A percentile compares a stretch with the other conserved stretches of the same genome.
These are phyloP conservation scores for Drosophila melanosoma DNA, from an alignment of 2,888 invertebrate species.

Conservation along the genomic window DNA sequence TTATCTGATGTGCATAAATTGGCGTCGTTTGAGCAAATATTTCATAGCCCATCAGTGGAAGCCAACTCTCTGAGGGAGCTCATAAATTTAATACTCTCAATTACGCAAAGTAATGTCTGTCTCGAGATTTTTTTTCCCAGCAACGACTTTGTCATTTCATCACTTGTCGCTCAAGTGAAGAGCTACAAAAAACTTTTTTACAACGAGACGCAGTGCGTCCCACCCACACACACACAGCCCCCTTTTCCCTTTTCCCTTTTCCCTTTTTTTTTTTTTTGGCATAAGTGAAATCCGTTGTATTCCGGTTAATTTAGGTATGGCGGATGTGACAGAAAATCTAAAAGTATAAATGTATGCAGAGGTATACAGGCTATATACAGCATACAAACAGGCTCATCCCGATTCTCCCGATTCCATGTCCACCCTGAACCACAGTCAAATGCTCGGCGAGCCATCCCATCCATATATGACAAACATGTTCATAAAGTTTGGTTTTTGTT, in stretches of 20 bases:
- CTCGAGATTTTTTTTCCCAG: constrained; percentile 37
- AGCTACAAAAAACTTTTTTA: constrained; percentile 20
- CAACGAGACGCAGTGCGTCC: constrained; percentile 37
- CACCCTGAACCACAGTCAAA: constrained; percentile 1
- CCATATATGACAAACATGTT: constrained; percentile 69
- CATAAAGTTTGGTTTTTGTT: constrained; percentile 70
- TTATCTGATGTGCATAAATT: constrained; percentile 48
- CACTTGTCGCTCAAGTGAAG: constrained; percentile 51
- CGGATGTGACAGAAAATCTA: constrained; percentile 23
- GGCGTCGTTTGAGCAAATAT: constrained; percentile 34
- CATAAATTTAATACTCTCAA: constrained; percentile 68
- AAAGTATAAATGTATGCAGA: constrained; percentile 6
- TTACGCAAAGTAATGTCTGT: constrained; percentile 65
- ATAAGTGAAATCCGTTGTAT: constrained; percentile 33
- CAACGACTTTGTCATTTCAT: neutral
- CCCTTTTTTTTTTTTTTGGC: too few relatives aligned
- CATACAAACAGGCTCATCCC: neutral
- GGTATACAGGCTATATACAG: neutral
- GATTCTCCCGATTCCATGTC: neutral
- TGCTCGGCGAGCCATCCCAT: constrained; percentile 29
- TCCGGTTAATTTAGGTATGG: constrained; percentile 7
- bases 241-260: neutral
- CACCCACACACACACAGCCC: constrained; percentile 12
- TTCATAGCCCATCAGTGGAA: constrained; percentile 55
- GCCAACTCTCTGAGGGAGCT: constrained; percentile 39